Base-by-base conservation (phyloP, 2,888 invertebrate genomes). In the Heteropelma amictum region DNA sequence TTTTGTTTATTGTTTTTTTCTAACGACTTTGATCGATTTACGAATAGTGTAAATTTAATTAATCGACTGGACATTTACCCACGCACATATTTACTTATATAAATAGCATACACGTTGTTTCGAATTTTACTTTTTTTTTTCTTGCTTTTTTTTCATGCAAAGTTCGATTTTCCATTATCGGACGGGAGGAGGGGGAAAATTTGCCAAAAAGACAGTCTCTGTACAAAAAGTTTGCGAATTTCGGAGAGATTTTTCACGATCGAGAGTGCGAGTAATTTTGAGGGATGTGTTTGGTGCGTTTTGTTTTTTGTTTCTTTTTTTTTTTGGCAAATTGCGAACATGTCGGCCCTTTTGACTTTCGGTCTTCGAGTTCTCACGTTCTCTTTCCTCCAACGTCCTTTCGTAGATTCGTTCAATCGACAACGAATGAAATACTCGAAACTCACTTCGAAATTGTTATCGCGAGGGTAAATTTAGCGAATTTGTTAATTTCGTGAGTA, bases 61-160 rank as follows among this genome's bases (percentile, higher is more conserved):
- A 45, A 70, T 54, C 28, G 19, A 49, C 53, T 49, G 28, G 12
- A 74, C 35, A 40, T 67, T 68, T 21, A 58, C 17, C 35, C 49
- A 51, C 68, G 74, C 70, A 65, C 71, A 71, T 12, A 14, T 65
- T 61, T 70, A 65, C 60, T 61, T 67, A 71, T 58, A 72, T 68
- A 69, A 40, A 58, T 54, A n/a, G 12, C 21, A 12, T 12, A 7
- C 61, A 6, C 21, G 7, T 54, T 51, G 30, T 67, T 58, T 53
- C 51, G 35, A 35, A 54, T 63, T 61, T 56, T 63, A 17, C 38
- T 21, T 17, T 21, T 14, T 6, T 38, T 26, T 23, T 33, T 12
- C 23, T 38, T 45, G 21, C 21, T 42, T 14, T 19, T 54, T 23
- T 19, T 19, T 12, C 17, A 14, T 7, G 1, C 23, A 23, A 26